These are phyloP conservation scores for Laothoe populi DNA, from an alignment of 2,888 invertebrate genomes.

Conservation along the genomic window DNA sequence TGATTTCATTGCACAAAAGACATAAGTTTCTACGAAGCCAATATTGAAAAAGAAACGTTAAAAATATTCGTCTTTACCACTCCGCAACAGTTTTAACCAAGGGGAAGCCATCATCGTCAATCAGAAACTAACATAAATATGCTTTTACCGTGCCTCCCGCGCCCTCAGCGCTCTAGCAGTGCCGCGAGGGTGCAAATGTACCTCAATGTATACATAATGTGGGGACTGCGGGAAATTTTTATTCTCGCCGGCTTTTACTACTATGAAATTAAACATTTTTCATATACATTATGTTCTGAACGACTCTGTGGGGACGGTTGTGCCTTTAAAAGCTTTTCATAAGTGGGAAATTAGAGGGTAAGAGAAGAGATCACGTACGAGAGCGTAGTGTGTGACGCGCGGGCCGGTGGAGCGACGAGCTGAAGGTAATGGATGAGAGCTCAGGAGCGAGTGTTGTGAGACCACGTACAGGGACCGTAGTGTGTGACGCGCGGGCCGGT, in stretches of 20 bases:
- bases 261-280: constrained; percentile 14
- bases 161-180: constrained; percentile 34
- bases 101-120: constrained; percentile 65
- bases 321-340: neutral
- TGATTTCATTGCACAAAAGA: no score
- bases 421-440: constrained; percentile 20
- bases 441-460: constrained; percentile 16
- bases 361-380: constrained; percentile 9
- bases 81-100: constrained; percentile 48
- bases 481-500: constrained; percentile 15
- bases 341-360: constrained; percentile 3
- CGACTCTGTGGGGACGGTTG: neutral
- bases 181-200: constrained; percentile 37
- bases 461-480: constrained; percentile 20
- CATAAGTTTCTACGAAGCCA: no score
- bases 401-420: constrained; percentile 18
- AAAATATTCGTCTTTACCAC: constrained; percentile 44
- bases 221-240: constrained; percentile 46
- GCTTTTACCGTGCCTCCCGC: constrained; percentile 63
- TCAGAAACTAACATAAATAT: constrained; percentile 82
- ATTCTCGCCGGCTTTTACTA: constrained; percentile 33
- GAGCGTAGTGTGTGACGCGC: constrained; percentile 22
- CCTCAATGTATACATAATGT: constrained; percentile 29
- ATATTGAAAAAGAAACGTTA: neutral
- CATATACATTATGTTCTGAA: constrained; percentile 9